phyloP scores from a whole-genome alignment of 1,140 invertebrate genomes.

The Orchestia grillus region DNA sequence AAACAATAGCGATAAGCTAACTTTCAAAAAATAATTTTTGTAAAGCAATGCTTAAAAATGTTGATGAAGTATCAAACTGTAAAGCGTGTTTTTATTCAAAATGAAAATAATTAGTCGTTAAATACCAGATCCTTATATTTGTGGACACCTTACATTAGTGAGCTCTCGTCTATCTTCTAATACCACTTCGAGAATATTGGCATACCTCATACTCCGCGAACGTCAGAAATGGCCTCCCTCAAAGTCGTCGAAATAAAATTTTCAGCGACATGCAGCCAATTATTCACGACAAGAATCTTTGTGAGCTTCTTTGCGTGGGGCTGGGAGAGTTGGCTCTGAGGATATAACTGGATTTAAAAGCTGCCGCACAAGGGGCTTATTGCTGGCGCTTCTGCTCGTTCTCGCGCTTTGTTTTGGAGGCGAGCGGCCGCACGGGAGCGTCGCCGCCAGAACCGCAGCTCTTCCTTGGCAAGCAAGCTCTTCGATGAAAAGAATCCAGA shows the following conservation, averaged over 20 bases:
- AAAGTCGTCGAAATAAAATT: neutral
- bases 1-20: no score
- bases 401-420: neutral
- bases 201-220: no score
- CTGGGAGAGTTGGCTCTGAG: neutral
- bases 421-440: no score
- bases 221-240: neutral
- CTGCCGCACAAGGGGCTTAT: neutral
- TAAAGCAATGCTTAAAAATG: no score
- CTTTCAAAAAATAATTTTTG: no score
- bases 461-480: neutral
- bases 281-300: neutral
- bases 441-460: no score
- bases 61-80: no score
- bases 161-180: no score
- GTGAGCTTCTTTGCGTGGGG: neutral
- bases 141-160: no score
- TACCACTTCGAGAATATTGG: neutral
- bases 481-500: neutral
- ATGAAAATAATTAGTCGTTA: no score
- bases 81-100: no score
- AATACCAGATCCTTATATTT: no score
- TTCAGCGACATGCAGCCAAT: neutral
- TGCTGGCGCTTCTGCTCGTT: neutral
- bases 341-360: neutral